These are phyloP conservation scores for Orussus abietinus DNA, from an alignment of 1,140 invertebrate species.

Conservation along the genomic window DNA sequence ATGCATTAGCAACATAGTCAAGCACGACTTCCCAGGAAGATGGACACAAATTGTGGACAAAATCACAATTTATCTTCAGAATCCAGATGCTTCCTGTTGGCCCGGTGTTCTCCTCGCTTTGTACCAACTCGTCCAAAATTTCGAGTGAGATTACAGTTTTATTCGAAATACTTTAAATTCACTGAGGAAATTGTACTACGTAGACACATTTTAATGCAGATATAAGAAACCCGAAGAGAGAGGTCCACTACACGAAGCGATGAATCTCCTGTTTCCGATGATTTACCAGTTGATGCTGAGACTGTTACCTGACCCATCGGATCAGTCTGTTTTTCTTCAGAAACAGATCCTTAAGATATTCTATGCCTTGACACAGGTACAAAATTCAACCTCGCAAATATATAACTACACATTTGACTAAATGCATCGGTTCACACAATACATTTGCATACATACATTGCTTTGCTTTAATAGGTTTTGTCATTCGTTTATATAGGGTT, in stretches of 20 bases:
- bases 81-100: slow-evolving; percentile 81
- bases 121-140: slow-evolving; percentile 95
- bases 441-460: too few species aligned
- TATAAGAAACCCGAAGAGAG: slow-evolving; percentile 89
- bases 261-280: slow-evolving; percentile 89
- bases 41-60: slow-evolving; percentile 97
- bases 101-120: slow-evolving; percentile 87
- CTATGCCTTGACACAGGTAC: slow-evolving; percentile 86
- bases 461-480: too few species aligned
- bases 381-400: not conserved
- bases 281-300: slow-evolving; percentile 82
- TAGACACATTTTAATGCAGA: slow-evolving; percentile 42
- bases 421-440: too few species aligned
- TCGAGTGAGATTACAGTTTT: slow-evolving; percentile 65
- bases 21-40: slow-evolving; percentile 91
- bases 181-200: not conserved
- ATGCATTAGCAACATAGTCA: slow-evolving; percentile 88
- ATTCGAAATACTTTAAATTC: slow-evolving; percentile 1
- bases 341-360: slow-evolving; percentile 98
- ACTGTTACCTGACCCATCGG: slow-evolving; percentile 78
- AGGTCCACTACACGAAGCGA: slow-evolving; percentile 86
- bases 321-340: slow-evolving; percentile 85
- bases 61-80: slow-evolving; percentile 77
- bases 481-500: too few species aligned
- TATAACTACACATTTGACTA: not conserved